Base-by-base conservation (phyloP, 2,113 vertebrate species). In the Rostratula benghalensis region DNA sequence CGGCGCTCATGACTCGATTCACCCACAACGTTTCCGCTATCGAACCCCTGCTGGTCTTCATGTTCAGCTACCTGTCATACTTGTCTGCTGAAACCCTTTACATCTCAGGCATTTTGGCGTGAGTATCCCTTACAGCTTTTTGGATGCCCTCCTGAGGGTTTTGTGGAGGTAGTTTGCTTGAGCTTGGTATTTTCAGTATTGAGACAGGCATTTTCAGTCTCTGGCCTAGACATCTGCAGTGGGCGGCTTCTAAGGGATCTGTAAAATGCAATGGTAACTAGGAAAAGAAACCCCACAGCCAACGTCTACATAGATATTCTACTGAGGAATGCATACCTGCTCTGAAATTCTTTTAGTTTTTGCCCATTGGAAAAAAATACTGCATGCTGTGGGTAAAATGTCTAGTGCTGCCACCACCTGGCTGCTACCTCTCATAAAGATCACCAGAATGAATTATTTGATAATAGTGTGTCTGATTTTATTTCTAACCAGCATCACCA, bases 31-130 rank as follows among this genome's bases (percentile, higher is more conserved):
- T 99, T 87, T 97, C 98, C 60, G 98, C 99, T 12, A 99, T 99
- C 0, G 99, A 99, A 67, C 99, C 99, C 0, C 98, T 99, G 94
- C 98, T 99, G 81, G 98, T 99, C 95, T 99, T 99, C 98, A 98
- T 99, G 99, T 99, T 98, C 98, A 99, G 99, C 96, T 99, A 99
- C 94, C 95, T 99, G 96, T 99, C 99, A 19, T 99, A 99, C 91
- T 94, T 99, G 88, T 98, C 98, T 9, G 99, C 99, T 1, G 99
- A 99, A 97, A 98, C 99, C 5, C 98, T 99, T 41, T 98, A 98
- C 82, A 97, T 99, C 87, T 99, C 99, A 0, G 99, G 99, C 93
- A 99, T 99, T 97, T 98, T 99, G 98, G 99, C 99, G 99, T 99
- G 95, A 99, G 99, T 99, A 97, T 17, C 8, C 7, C n/a, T 48